Evolutionary conservation across 2,113 vertebrate species (phyloP), one percentile per base, ranked within the genome.

Genomic region (Vulpes vulpes): DNA sequence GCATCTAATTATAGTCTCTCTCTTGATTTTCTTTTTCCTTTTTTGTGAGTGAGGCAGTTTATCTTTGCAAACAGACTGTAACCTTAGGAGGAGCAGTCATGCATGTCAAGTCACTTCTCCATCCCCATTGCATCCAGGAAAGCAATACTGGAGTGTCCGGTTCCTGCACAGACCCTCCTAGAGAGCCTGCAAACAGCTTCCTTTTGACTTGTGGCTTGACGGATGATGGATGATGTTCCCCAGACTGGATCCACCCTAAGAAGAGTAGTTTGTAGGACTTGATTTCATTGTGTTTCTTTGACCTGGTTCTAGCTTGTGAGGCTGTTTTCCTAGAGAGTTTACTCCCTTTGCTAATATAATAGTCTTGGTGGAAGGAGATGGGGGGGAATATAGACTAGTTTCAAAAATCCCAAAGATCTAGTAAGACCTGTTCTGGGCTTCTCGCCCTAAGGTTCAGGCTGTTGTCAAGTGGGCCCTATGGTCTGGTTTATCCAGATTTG

Each of bases 401-500:
- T 87, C 67, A 83, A 55, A 69, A 59, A 96, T 97, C 83, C 96
- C 91, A 22, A 12, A 74, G 82, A 95, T 86, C 94, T 35, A 91
- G 96, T 73, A 96, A 71, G 94, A 96, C 97, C 84, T 96, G 98
- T 96, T 97, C 67, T 23, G 73, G 57, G 90, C 90, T 95, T 74
- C 67, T 84, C 53, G 43, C 53, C 11, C 25, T 91, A 11, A 1
- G 80, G 67, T 83, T 69, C 53, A 55, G 59, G 15, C 57, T 90
- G 35, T 55, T 43, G 65, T 97, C 65, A 38, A 32, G 81, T 76
- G 93, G 93, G 43, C 59, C 81, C n/a, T 38, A 4, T 16, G 7
- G 25, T 84, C 94, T 86, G 84, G 95, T 97, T 96, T 92, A 57
- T 85, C 85, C 90, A 49, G 96, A 96, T 65, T 51, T 79, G 38